Conservation (phyloP, 2,113 vertebrate genomes). For the Aspiorhynchus laticeps region DNA sequence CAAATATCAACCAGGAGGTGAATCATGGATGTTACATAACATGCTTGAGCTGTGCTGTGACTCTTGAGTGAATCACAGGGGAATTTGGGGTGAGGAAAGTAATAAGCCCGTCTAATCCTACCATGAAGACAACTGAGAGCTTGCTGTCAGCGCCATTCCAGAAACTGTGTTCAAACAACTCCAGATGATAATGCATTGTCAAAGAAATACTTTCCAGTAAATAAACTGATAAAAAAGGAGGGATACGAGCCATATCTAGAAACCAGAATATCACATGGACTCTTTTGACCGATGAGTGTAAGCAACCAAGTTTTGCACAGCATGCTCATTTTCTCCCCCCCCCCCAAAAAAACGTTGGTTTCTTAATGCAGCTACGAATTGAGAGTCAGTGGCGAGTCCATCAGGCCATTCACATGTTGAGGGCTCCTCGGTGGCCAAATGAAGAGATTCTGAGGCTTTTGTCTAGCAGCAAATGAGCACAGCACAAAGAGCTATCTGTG, state of each 20-base stretch:
- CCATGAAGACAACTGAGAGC: background rate
- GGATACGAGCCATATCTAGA: background rate
- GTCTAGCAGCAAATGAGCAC: slow-evolving; percentile 76
- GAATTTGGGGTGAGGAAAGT: background rate
- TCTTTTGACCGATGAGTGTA: background rate
- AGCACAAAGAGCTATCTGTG: slow-evolving; percentile 90
- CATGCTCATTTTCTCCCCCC: background rate
- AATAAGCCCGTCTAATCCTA: background rate
- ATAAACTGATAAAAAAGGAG: background rate
- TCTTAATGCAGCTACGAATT: slow-evolving; percentile 58
- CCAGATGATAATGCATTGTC: background rate
- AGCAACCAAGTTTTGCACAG: background rate
- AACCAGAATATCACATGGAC: background rate
- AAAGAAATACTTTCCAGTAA: background rate
- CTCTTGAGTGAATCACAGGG: background rate
- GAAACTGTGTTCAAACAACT: background rate
- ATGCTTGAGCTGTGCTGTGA: slow-evolving; percentile 2
- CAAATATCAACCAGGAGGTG: slow-evolving; percentile 31
- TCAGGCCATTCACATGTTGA: slow-evolving; percentile 38
- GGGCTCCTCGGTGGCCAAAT: slow-evolving; percentile 17
- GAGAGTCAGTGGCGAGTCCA: slow-evolving; percentile 59
- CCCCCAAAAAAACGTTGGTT: background rate
- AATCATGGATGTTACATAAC: slow-evolving; percentile 59
- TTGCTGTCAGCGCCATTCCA: background rate
- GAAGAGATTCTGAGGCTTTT: slow-evolving; percentile 80